Evolutionary conservation across 1,140 invertebrate species (phyloP), one percentile per base, ranked within the genome.

Genomic region (Zaprionus gabonicus): DNA sequence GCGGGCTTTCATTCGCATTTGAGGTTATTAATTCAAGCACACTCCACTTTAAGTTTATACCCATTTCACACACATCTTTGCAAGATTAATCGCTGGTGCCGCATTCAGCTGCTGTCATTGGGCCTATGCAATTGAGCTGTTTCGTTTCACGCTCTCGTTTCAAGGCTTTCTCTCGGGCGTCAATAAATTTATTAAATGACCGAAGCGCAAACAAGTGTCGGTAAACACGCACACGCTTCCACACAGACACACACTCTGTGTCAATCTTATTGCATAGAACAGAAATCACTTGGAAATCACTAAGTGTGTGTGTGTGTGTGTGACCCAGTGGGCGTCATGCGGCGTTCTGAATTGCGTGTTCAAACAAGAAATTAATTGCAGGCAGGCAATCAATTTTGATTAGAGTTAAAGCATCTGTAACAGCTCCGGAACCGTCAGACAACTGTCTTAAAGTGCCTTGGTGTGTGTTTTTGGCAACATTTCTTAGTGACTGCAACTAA

Each of bases 161-260:
- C 84, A 88, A 78, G 84, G 71, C 78, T 72, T 60, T 58, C 1
- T 4, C n/a, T 2, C n/a, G 41, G 71, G 55, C 60, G 74, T 78
- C 81, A 76, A 87, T 87, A 88, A 87, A 87, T 87, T 87, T 84
- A 84, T 83, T 88, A 84, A 87, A 87, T 88, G 84, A 70, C 78
- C 78, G 81, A 58, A 81, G 74, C 72, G 53, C 73, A 88, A 72
- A 87, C 77, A 87, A 80, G 55, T 66, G 62, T 53, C 56, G 63
- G 66, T 28, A 73, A 55, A 71, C 67, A 75, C 75, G 66, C 76
- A 67, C 57, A 57, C n/a, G 56, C 46, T 34, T 20, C 23, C 75
- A 57, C 63, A 63, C 62, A 31, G 44, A 56, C 64, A 72, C 27
- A 38, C 46, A 59, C 7, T 7, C 28, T 34, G 7, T 31, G 31